These are phyloP conservation scores for Apodemus sylvaticus DNA, from an alignment of 2,113 vertebrate species.

Conservation along the genomic window DNA sequence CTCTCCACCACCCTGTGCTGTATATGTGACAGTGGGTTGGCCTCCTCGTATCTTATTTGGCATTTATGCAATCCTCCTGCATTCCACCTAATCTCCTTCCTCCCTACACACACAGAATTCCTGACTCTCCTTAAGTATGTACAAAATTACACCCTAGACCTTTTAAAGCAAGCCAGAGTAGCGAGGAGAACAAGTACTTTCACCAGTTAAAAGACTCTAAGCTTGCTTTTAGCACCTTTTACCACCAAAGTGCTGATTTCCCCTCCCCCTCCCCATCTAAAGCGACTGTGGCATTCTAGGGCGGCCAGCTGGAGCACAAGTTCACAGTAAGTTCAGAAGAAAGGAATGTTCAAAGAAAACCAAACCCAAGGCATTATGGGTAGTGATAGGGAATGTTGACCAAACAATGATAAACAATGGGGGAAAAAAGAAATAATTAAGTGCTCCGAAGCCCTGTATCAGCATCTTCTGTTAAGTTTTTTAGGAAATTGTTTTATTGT, in stretches of 20 bases:
- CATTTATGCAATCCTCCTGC: conserved; percentile 81
- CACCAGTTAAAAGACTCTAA: conserved; percentile 35
- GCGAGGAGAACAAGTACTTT: conserved; percentile 21
- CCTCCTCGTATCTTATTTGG: conserved; percentile 79
- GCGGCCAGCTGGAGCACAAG: conserved; percentile 76
- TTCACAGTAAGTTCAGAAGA: conserved; percentile 87
- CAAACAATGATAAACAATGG: conserved; percentile 85
- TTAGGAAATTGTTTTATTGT: conserved; percentile 76
- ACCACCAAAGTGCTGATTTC: conserved; percentile 65
- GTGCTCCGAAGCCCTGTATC: conserved; percentile 77
- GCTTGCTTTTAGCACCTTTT: conserved; percentile 65
- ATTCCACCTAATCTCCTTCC: conserved; percentile 81
- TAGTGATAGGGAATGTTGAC: conserved; percentile 84
- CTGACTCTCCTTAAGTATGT: conserved; percentile 68
- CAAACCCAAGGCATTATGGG: conserved; percentile 82
- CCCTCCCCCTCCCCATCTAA: conserved; percentile 24
- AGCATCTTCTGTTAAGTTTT: conserved; percentile 80
- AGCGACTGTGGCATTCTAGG: conserved; percentile 73
- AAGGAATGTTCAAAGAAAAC: conserved; percentile 88
- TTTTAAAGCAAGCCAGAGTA: conserved; percentile 38
- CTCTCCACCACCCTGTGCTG: conserved; percentile 50
- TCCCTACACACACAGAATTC: conserved; percentile 80
- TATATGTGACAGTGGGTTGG: conserved; percentile 35
- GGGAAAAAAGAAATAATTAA: conserved; percentile 82
- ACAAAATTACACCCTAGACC: conserved; percentile 58